Conservation (phyloP, 2,113 vertebrate species). For the Heteronetta atricapilla region DNA sequence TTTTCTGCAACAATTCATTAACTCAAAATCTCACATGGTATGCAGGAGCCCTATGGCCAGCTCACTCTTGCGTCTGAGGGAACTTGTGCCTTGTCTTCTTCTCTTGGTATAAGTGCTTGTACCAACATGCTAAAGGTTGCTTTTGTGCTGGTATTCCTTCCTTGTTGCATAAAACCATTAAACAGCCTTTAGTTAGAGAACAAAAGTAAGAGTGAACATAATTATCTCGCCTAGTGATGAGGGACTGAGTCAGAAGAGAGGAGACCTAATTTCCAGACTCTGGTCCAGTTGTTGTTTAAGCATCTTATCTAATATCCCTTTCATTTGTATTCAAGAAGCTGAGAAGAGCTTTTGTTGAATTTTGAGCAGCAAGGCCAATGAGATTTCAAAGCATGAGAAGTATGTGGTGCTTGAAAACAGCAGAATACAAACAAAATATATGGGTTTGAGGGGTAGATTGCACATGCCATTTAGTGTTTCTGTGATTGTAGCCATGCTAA, state of each 20-base stretch:
- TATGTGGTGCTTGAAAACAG: background rate
- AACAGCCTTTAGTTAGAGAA: background rate
- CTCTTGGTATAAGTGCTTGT: fast-evolving
- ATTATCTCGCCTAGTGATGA: background rate
- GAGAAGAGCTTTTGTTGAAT: background rate
- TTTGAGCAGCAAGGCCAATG: background rate
- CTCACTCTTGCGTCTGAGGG: background rate
- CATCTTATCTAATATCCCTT: background rate
- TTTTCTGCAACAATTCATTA: background rate
- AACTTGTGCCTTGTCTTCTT: background rate
- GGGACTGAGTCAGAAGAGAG: background rate
- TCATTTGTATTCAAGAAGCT: background rate
- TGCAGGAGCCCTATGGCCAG: fast-evolving
- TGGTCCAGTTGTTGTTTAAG: background rate
- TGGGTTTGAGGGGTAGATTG: background rate
- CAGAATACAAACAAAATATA: background rate
- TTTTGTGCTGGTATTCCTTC: background rate
- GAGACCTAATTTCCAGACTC: background rate
- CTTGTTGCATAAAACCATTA: background rate
- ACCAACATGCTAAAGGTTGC: background rate
- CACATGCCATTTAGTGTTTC: background rate
- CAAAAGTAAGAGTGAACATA: background rate
- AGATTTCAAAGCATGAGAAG: background rate
- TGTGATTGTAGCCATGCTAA: background rate
- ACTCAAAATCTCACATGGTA: fast-evolving